These are phyloP conservation scores for Scaptomyza pallida DNA, from an alignment of 1,140 invertebrate species.

Conservation along the genomic window DNA sequence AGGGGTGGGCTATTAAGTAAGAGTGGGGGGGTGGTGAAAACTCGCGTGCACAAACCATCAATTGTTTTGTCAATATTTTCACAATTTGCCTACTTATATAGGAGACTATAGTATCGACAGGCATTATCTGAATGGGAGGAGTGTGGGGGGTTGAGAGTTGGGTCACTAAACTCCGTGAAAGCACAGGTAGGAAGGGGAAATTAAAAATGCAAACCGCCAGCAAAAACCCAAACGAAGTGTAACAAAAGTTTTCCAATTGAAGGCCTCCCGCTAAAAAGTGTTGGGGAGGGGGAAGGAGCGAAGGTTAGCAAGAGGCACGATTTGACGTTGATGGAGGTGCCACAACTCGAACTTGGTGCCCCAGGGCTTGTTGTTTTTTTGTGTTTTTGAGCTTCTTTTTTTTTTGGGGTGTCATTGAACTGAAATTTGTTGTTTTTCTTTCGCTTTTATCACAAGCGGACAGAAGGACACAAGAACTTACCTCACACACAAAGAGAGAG, in stretches of 20 bases:
- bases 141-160: slow-evolving; percentile 1
- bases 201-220: slow-evolving; percentile 53
- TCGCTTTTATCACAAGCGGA: slow-evolving; percentile 12
- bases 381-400: slow-evolving; percentile 36
- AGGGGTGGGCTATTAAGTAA: neutral
- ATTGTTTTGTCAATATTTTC: slow-evolving; percentile 82
- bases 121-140: slow-evolving; percentile 41
- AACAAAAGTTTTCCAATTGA: slow-evolving; percentile 80
- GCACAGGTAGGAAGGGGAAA: slow-evolving; percentile 27
- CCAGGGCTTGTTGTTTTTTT: slow-evolving; percentile 50
- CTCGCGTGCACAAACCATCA: slow-evolving; percentile 67
- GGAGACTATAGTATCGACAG: slow-evolving; percentile 34
- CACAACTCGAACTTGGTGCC: slow-evolving; percentile 51
- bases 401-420: slow-evolving; percentile 78
- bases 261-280: slow-evolving; percentile 16
- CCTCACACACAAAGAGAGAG: neutral
- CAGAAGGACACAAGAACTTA: slow-evolving; percentile 26
- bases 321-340: slow-evolving; percentile 73
- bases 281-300: neutral
- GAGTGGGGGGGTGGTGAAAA: neutral
- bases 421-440: slow-evolving; percentile 68
- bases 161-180: slow-evolving; percentile 52
- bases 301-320: slow-evolving; percentile 27
- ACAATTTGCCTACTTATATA: slow-evolving; percentile 63
- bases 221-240: slow-evolving; percentile 51